These are phyloP conservation scores for Tangara arthus DNA, from an alignment of 2,797 vertebrate species.

Conservation along the genomic window DNA sequence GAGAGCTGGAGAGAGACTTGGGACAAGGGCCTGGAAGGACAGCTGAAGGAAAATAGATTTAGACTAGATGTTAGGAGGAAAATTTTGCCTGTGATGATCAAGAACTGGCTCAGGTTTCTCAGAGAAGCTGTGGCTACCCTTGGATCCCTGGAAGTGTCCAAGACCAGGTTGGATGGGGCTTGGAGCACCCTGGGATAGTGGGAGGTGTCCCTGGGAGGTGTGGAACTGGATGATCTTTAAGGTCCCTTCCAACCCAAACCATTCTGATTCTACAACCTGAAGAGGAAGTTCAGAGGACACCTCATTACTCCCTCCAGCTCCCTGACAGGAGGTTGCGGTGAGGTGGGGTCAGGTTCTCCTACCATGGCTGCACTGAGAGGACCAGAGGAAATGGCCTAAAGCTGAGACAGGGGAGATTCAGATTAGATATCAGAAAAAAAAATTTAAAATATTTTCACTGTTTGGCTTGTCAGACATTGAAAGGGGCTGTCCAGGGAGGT, in stretches of 20 bases:
- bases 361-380: not conserved
- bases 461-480: not conserved
- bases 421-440: not conserved
- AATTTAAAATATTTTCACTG: not conserved
- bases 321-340: not conserved
- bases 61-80: too few species aligned
- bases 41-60: not conserved
- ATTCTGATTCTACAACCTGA: not conserved
- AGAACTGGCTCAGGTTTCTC: rapidly evolving
- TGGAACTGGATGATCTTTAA: not conserved
- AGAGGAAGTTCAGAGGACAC: not conserved
- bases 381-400: not conserved
- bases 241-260: not conserved
- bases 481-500: not conserved
- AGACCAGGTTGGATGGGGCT: rapidly evolving
- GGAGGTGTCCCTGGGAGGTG: not conserved
- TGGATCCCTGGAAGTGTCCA: not conserved
- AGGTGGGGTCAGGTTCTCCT: not conserved
- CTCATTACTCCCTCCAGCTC: not conserved
- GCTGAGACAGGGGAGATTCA: not conserved
- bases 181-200: not conserved
- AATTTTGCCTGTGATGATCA: not conserved
- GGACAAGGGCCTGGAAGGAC: not conserved
- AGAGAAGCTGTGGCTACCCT: not conserved
- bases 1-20: not conserved